A percentile compares a stretch with the other conserved stretches of the same genome.
Evolutionary conservation across 2,888 invertebrate species (phyloP).

Genomic region (Cistogaster globosa): DNA sequence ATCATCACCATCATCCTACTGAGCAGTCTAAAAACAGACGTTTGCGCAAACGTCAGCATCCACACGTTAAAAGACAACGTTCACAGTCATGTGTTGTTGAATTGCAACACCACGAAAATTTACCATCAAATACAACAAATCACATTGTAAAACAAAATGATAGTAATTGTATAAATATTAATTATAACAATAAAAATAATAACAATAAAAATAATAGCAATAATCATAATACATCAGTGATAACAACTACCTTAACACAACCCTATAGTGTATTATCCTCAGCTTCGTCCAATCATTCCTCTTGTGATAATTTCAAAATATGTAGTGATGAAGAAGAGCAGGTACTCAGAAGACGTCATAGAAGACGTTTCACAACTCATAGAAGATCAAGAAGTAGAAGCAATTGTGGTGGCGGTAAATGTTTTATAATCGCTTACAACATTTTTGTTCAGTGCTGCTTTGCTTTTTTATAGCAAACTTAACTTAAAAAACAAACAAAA

Average conservation of each 20-base stretch:
- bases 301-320: constrained; percentile 78
- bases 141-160: constrained; percentile 65
- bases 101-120: constrained; percentile 48
- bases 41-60: constrained; percentile 64
- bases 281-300: constrained; percentile 78
- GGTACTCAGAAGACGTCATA: constrained; percentile 60
- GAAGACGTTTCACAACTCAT: constrained; percentile 67
- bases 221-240: constrained; percentile 38
- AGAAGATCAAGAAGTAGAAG: constrained; percentile 72
- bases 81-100: constrained; percentile 79
- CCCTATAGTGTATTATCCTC: constrained; percentile 72
- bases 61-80: constrained; percentile 72
- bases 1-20: constrained; percentile 29
- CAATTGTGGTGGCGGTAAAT: constrained; percentile 71
- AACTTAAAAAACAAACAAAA: background rate
- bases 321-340: constrained; percentile 70
- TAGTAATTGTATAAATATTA: constrained; percentile 56
- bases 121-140: constrained; percentile 67
- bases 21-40: constrained; percentile 66
- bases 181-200: constrained; percentile 34
- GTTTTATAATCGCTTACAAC: constrained; percentile 49
- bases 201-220: constrained; percentile 29
- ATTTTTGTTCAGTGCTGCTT: constrained; percentile 57
- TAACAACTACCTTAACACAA: constrained; percentile 65
- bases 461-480: constrained; percentile 54